A percentile compares a stretch with the other conserved stretches of the same genome.
Conservation (phyloP, 2,888 invertebrate species). For the Dione vanillae region DNA sequence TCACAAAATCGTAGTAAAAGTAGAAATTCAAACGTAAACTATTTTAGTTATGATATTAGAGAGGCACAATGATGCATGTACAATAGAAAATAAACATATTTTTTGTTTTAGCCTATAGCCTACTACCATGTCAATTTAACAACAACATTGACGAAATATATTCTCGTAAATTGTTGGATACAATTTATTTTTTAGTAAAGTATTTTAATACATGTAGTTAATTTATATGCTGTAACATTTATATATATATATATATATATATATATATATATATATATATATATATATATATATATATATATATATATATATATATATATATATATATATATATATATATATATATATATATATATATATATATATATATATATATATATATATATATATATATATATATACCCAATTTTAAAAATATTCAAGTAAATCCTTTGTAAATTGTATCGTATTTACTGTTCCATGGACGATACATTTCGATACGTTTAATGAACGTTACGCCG, state of each 20-base stretch:
- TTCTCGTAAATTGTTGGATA: neutral
- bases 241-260: too few species aligned
- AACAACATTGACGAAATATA: neutral
- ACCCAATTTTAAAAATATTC: too few species aligned
- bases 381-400: neutral
- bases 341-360: too few species aligned
- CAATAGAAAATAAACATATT: neutral
- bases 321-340: too few species aligned
- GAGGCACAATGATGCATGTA: neutral
- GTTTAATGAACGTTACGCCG: constrained; percentile 47
- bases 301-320: too few species aligned
- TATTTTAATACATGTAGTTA: neutral
- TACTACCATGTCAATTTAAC: neutral
- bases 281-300: too few species aligned
- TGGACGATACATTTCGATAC: constrained; percentile 35
- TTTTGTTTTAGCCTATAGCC: neutral
- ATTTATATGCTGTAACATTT: neutral
- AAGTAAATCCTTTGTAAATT: constrained; percentile 26
- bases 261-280: too few species aligned
- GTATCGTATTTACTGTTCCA: constrained; percentile 28
- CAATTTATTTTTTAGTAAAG: neutral
- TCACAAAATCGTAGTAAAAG: neutral
- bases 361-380: neutral
- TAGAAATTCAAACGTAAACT: neutral
- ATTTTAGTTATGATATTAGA: neutral